Conservation (phyloP, 2,888 invertebrate genomes). For the Ophion obscuratus region DNA sequence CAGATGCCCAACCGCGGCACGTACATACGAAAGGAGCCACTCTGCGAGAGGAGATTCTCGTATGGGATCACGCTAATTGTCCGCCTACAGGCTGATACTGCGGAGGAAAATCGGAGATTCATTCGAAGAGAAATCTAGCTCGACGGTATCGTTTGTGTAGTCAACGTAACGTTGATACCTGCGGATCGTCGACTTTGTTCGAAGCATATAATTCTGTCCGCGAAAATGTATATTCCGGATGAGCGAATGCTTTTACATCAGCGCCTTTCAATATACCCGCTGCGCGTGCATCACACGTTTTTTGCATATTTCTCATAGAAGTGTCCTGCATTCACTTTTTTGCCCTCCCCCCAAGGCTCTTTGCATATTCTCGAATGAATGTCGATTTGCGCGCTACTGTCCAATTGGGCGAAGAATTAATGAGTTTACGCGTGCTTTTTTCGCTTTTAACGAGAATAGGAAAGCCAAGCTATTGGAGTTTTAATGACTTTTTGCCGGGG, state of each 20-base stretch:
- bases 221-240: slow-evolving; percentile 33
- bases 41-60: background rate
- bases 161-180: background rate
- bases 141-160: slow-evolving; percentile 60
- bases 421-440: slow-evolving; percentile 3
- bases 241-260: slow-evolving; percentile 24
- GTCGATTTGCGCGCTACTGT: background rate
- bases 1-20: background rate
- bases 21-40: background rate
- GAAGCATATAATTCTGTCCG: slow-evolving; percentile 20
- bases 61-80: slow-evolving; percentile 68
- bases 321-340: slow-evolving; percentile 12
- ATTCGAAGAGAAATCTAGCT: slow-evolving; percentile 43
- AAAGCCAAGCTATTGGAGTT: background rate
- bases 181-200: slow-evolving; percentile 31
- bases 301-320: background rate
- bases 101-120: slow-evolving; percentile 65
- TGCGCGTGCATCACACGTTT: background rate
- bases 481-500: background rate
- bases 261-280: slow-evolving; percentile 27
- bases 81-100: slow-evolving; percentile 37
- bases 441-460: background rate
- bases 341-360: background rate
- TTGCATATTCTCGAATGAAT: slow-evolving; percentile 10
- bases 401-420: background rate